Base-by-base conservation (phyloP, 2,113 vertebrate genomes). In the Pao palembangensis region DNA sequence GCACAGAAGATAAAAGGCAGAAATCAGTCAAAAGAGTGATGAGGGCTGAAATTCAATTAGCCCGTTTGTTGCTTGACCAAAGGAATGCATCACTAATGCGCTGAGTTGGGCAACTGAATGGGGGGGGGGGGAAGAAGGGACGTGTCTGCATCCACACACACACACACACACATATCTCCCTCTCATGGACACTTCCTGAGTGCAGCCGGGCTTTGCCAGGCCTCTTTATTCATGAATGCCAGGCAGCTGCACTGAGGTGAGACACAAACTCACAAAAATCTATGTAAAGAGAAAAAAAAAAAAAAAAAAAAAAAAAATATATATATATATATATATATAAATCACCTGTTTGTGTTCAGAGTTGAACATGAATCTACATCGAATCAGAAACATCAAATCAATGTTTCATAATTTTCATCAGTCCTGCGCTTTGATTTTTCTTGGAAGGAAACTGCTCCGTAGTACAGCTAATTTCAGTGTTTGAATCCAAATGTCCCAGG, bases 51-150 rank as follows among this genome's bases (percentile, higher is more conserved):
- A 89, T 89, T 81, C 71, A 90, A 88, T 91, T 83, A 82, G 46
- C 38, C 74, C 69, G 79, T 70, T 83, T 77, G 80, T 84, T 84
- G 79, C 84, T 53, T 68, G 58, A 73, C 69, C 66, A 71, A 58
- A 86, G 88, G 87, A 91, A 89, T 89, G 86, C 86, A 65, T 82
- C n/a, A 80, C 81, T 85, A 90, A 85, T 87, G 84, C 84, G 79
- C 79, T 85, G 83, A 85, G 82, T 74, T 83, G 75, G 64, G 20
- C 59, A 56, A 69, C 87, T 88, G 82, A 90, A 89, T 85, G 72
- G 74, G 48, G 64, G 47, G 8, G 8, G 51, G 25, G 7, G 54
- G 42, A 15, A 34, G 41, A 43, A 7, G 23, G 50, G 23, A 47
- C 13, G 49, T 25, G 49, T 38, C 47, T 56, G 51, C 53, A 49